Conservation (phyloP, 2,113 vertebrate species). For the Suricata suricatta region DNA sequence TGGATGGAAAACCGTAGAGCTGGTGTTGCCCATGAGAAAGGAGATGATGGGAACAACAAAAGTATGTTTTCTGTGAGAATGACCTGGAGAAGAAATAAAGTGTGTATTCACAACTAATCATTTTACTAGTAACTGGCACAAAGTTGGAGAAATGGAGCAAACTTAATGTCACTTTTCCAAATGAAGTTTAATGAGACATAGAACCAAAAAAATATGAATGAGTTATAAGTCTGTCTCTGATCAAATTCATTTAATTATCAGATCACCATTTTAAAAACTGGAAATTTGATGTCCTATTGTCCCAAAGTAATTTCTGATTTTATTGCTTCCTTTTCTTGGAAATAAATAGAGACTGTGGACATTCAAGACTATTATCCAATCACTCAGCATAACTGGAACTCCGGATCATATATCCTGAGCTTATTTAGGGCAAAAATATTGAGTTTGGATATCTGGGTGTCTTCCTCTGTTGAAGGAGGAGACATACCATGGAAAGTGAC, state of each 20-base stretch:
- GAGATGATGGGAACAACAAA: background rate
- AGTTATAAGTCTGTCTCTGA: background rate
- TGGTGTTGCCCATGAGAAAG: background rate
- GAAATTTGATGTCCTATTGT: background rate
- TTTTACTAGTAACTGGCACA: background rate
- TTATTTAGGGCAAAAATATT: background rate
- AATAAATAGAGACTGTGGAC: background rate
- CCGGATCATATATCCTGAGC: background rate
- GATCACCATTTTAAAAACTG: background rate
- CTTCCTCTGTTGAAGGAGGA: background rate
- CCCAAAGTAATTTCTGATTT: background rate
- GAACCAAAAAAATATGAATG: background rate
- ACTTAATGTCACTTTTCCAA: background rate
- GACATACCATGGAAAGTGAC: background rate
- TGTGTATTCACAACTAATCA: background rate
- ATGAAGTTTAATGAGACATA: background rate
- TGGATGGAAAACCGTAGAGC: background rate
- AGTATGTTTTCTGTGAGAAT: background rate
- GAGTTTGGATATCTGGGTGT: background rate
- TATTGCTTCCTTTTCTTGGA: background rate
- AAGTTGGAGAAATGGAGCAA: background rate
- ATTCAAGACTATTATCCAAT: background rate
- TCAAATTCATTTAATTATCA: slow-evolving; percentile 11
- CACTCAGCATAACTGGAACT: background rate
- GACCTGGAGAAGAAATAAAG: background rate